phyloP scores from a whole-genome alignment of 2,888 invertebrate genomes.

The Caenorhabditis doughertyi region DNA sequence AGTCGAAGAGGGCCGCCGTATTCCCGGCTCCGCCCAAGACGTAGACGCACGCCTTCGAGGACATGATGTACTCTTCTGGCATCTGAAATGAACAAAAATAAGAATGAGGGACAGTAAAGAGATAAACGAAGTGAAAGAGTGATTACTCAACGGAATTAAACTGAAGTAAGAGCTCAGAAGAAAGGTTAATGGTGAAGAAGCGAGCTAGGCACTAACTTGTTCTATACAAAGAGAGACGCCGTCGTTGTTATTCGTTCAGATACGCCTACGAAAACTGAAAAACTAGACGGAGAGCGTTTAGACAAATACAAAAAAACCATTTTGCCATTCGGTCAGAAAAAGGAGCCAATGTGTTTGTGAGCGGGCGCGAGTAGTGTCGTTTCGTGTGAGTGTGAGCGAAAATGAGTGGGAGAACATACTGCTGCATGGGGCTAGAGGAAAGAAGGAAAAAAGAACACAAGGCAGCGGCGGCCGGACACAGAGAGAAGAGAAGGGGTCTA shows the following conservation, averaged over 20 bases:
- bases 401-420: slow-evolving; percentile 38
- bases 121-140: neutral
- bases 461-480: neutral
- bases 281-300: slow-evolving; percentile 3
- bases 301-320: slow-evolving; percentile 34
- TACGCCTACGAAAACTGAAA: neutral
- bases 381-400: slow-evolving; percentile 23
- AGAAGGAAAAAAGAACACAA: slow-evolving; percentile 20
- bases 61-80: slow-evolving; percentile 57
- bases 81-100: slow-evolving; percentile 8
- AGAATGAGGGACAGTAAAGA: slow-evolving; percentile 1
- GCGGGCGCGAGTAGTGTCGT: slow-evolving; percentile 11
- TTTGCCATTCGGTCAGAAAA: slow-evolving; percentile 1
- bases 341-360: slow-evolving; percentile 38
- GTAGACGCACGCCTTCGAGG: slow-evolving; percentile 56
- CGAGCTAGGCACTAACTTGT: too few relatives aligned
- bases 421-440: neutral
- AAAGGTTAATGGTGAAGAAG: too few relatives aligned
- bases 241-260: too few relatives aligned
- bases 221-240: neutral
- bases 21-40: slow-evolving; percentile 39
- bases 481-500: neutral
- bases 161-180: too few relatives aligned
- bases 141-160: too few relatives aligned
- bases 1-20: slow-evolving; percentile 42